Base-by-base conservation (phyloP, 2,888 invertebrate genomes). In the Scaptomyza parva region DNA sequence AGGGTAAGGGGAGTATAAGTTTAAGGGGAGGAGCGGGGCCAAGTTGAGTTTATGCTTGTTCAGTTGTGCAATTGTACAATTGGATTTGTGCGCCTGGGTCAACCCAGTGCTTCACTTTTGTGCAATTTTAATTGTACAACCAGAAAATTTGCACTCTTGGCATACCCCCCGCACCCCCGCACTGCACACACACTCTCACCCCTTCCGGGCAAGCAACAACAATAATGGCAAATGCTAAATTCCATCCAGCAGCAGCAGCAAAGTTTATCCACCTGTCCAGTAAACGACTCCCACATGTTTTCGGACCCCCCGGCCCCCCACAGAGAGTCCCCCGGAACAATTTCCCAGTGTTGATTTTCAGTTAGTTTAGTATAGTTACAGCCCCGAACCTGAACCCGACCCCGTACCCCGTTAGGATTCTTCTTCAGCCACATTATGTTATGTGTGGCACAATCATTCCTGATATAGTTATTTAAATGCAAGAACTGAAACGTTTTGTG, bases 81-180 rank as follows among this genome's bases (percentile, higher is more conserved):
- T 81, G 74, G 57, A 82, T 60, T 54, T 63, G 60, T 44, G 52
- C 48, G 45, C 60, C 59, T 50, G 53, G 76, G 57, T 59, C 62
- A 59, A 39, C 33, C 33, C 37, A 41, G 33, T 51, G 53, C 53
- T 60, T 53, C 45, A 55, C 70, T 77, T 74, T 74, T 78, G 68
- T 66, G 78, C 81, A 77, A 70, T 78, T 78, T 78, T 80, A 78
- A 78, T 78, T 78, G 81, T 74, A 57, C 70, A 73, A 59, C 73
- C 59, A 67, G 54, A 55, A 66, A 58, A 76, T 66, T 74, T 71
- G 51, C 77, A 76, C 63, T n/a, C 18, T 47, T 43, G 22, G n/a
- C n/a, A n/a, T 55, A 33, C 7, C 43, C 2, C 3, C 12, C 8
- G 24, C 9, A n/a, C 28, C 28, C 9, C 22, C 22, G 3, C 2